These are phyloP conservation scores for Motacilla tschutschensis DNA, from an alignment of 2,113 vertebrate genomes.

Conservation along the genomic window DNA sequence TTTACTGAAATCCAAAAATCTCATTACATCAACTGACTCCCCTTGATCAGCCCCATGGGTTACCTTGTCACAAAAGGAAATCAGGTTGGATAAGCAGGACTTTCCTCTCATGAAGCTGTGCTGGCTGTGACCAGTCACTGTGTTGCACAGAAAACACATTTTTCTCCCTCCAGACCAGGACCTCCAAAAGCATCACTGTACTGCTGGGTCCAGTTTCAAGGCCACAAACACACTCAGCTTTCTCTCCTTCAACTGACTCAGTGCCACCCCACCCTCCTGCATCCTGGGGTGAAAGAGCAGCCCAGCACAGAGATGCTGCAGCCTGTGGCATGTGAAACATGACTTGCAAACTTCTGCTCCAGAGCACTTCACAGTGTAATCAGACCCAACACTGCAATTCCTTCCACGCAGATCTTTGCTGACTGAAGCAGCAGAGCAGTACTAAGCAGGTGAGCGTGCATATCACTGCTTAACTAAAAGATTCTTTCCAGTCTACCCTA, in stretches of 20 bases:
- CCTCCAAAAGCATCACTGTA: not conserved
- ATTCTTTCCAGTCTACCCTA: not conserved
- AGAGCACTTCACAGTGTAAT: not conserved
- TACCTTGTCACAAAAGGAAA: not conserved
- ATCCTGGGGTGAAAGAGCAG: not conserved
- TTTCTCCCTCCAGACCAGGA: not conserved
- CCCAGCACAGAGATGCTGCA: not conserved
- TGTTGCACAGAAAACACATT: rapidly evolving
- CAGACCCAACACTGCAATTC: not conserved
- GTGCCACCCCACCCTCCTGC: not conserved
- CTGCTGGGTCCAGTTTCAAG: not conserved
- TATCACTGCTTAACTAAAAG: not conserved
- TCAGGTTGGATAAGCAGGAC: not conserved
- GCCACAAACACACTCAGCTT: not conserved
- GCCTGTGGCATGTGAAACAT: not conserved
- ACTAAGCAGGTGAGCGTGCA: not conserved
- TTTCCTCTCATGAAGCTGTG: not conserved
- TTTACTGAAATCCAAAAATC: not conserved
- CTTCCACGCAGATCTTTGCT: not conserved
- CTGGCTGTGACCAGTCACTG: not conserved
- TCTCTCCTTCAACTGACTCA: not conserved
- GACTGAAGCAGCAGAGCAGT: not conserved
- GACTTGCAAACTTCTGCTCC: not conserved
- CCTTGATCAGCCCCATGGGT: not conserved
- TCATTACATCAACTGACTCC: not conserved